Evolutionary conservation across 2,797 vertebrate genomes (phyloP).

Genomic region (Benthosema pterotum): DNA sequence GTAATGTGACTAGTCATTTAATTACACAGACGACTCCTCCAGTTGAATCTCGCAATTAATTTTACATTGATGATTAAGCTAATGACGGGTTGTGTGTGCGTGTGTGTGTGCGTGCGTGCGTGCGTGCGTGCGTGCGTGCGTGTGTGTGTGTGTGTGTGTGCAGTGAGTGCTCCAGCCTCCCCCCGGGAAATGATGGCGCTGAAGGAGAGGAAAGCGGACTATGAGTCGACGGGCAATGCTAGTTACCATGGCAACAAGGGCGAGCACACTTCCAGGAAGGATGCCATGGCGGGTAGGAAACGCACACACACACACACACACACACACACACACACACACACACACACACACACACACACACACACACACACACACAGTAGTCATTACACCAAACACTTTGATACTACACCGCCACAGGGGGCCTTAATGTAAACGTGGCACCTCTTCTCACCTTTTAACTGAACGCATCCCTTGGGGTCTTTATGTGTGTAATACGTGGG

Average conservation of each 20-base stretch:
- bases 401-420: too few species aligned
- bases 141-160: conserved; percentile 41
- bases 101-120: conserved; percentile 2
- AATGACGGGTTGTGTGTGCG: not conserved
- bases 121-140: conserved; percentile 19
- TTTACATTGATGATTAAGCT: conserved; percentile 23
- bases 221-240: conserved; percentile 91
- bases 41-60: conserved; percentile 2
- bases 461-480: too few species aligned
- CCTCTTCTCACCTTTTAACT: not conserved
- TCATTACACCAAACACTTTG: too few species aligned
- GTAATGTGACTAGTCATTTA: too few species aligned
- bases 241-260: conserved; percentile 94
- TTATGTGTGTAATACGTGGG: too few species aligned
- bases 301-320: conserved; percentile 11
- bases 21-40: not conserved
- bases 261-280: conserved; percentile 97
- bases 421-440: too few species aligned
- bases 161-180: conserved; percentile 96
- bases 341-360: conserved; percentile 2
- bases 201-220: conserved; percentile 97
- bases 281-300: conserved; percentile 90
- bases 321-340: conserved; percentile 18
- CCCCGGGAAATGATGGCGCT: conserved; percentile 97
- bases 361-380: not conserved